A percentile compares a stretch with the other conserved stretches of the same genome.
phyloP scores from a whole-genome alignment of 2,797 vertebrate genomes.

The Poecile montanus region DNA sequence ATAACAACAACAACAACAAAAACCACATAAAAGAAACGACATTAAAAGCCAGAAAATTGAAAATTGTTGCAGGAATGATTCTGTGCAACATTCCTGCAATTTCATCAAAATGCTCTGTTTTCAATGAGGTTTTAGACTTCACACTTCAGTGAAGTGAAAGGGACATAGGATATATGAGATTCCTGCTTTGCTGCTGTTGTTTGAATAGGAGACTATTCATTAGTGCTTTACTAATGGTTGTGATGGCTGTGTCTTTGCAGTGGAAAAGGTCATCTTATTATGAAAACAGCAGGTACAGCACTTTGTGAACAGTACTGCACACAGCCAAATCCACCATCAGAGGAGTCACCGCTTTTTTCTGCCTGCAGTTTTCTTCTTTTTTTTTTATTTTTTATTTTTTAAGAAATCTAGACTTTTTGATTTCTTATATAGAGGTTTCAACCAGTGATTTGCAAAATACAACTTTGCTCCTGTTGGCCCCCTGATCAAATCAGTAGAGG shows the following conservation, averaged over 20 bases:
- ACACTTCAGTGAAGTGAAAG: background rate
- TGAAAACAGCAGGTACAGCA: conserved; percentile 42
- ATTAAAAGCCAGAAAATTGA: background rate
- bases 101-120: background rate
- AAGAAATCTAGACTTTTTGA: background rate
- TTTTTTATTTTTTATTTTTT: background rate
- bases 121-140: background rate
- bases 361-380: background rate
- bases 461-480: background rate
- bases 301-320: background rate
- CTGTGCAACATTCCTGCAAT: background rate
- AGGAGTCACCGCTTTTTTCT: background rate
- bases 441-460: background rate
- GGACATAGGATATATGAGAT: background rate
- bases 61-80: background rate
- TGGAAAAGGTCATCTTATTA: conserved; percentile 45
- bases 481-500: background rate
- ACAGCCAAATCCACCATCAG: background rate
- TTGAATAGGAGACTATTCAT: conserved; percentile 34
- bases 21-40: too few species aligned
- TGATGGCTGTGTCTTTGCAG: conserved; percentile 13
- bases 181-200: conserved; percentile 10
- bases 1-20: too few species aligned
- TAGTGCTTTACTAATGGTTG: conserved; percentile 37
- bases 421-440: background rate